Conservation (phyloP, 2,797 vertebrate genomes). For the Pterois miles region DNA sequence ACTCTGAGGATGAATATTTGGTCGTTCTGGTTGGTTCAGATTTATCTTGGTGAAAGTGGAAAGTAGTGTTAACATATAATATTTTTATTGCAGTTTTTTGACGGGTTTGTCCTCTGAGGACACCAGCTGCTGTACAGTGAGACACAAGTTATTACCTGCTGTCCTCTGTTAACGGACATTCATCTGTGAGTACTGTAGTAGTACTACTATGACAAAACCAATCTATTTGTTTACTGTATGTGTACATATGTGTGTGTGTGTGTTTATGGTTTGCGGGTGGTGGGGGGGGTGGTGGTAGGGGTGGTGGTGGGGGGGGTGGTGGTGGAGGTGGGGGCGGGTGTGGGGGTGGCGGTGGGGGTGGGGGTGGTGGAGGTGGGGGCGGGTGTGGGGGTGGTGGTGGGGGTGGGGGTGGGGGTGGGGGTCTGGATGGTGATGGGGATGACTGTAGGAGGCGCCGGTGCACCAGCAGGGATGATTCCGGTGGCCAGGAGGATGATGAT, state of each 20-base stretch:
- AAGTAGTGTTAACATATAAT: no score
- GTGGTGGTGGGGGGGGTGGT: no score
- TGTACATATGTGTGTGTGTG: neutral
- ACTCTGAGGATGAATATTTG: neutral
- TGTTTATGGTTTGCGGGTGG: constrained; percentile 40
- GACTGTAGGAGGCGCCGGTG: neutral
- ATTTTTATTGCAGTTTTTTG: no score
- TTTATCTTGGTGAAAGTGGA: no score
- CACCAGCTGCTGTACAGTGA: no score
- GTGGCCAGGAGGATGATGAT: constrained; percentile 90
- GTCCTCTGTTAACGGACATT: neutral
- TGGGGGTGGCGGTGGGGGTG: no score
- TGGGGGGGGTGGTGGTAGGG: no score
- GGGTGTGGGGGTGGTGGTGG: constrained; percentile 9
- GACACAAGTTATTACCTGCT: neutral
- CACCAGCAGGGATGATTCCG: constrained; percentile 82
- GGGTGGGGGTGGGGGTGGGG: no score
- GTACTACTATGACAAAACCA: no score
- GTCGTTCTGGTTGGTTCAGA: neutral
- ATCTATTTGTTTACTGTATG: neutral
- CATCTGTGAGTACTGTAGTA: neutral
- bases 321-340: no score
- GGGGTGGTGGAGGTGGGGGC: neutral
- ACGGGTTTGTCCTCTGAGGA: no score
- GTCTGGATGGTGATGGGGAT: rapidly evolving